Base-by-base conservation (phyloP, 2,888 invertebrate genomes). In the Minunthozetes semirufus region DNA sequence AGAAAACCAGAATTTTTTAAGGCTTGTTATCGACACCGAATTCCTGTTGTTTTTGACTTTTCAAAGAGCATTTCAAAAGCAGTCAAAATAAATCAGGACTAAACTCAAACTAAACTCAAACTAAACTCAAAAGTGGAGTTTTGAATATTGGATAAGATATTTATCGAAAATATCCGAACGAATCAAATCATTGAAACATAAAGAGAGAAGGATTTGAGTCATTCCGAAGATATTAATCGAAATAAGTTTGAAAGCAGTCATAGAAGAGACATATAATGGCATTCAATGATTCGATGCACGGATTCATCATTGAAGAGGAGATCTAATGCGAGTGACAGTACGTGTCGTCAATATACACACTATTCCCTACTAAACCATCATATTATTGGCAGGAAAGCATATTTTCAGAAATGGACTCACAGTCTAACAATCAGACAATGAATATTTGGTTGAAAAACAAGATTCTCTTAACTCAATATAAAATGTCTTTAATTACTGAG, bases 231-330 rank as follows among this genome's bases (percentile, higher is more conserved):
- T 63, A 63, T 63, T 13, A 22, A 63, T 63, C 33, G 63, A 63
- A 63, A 33, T 63, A 17, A 17, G 33, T 17, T 33, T 63, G 17
- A 63, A 63, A 38, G 33, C 29, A 63, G 63, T 33, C 27, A 63
- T 50, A 19, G 3, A 50, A 50, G 17, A 63, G 63, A 17, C 27
- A 63, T 50, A 19, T 19, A 50, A 50, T 50, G 50, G 42, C 42
- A 63, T 63, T 63, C 15, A 63, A 13, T 33, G 63, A 63, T 63
- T 63, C 63, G 15, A 19, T 8, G 63, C 63, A 63, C 63, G 63
- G 63, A 29, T 61, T 56, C 63, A 63, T 15, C 15, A 33, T 33
- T 27, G 38, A 63, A 63, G 63, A 33, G 63, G 63, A 63, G 63
- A 9, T 63, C 63, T 63, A 63, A 63, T 63, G 33, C 63, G 19